These are phyloP conservation scores for Pemphigus obesinymphae DNA, from an alignment of 1,140 invertebrate species.

Conservation along the genomic window DNA sequence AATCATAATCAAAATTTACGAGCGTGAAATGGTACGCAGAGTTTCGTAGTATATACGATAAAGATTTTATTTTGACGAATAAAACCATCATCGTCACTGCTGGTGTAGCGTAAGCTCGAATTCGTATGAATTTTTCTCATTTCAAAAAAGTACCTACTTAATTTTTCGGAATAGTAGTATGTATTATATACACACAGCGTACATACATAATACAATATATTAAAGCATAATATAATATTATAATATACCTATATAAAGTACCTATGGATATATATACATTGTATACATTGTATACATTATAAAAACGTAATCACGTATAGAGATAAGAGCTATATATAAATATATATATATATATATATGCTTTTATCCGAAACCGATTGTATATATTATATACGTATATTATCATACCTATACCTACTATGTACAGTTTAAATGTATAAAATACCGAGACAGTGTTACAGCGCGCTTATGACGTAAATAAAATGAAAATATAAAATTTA, in stretches of 20 bases:
- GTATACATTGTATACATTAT: too few relatives aligned
- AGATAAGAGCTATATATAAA: neutral
- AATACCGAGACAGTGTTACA: neutral
- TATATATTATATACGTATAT: neutral
- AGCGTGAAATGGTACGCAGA: neutral
- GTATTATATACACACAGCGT: too few relatives aligned
- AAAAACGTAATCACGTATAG: neutral
- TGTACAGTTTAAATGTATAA: neutral
- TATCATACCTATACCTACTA: neutral
- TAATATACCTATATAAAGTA: too few relatives aligned
- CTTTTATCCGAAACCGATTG: neutral
- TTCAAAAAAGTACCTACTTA: neutral
- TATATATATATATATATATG: too few relatives aligned
- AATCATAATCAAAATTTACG: neutral
- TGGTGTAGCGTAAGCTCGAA: neutral
- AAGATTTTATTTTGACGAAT: neutral
- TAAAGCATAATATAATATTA: too few relatives aligned
- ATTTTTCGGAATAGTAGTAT: too few relatives aligned
- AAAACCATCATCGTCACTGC: neutral
- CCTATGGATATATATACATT: too few relatives aligned
- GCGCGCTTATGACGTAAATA: neutral
- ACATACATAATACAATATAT: too few relatives aligned
- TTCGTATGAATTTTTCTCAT: neutral
- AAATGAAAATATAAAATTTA: neutral
- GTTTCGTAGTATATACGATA: neutral